Percentiles rank a stretch among this genome's conserved stretches.
Evolutionary conservation across 2,888 invertebrate species (phyloP).

Genomic region (Nematopogon swammerdamellus): DNA sequence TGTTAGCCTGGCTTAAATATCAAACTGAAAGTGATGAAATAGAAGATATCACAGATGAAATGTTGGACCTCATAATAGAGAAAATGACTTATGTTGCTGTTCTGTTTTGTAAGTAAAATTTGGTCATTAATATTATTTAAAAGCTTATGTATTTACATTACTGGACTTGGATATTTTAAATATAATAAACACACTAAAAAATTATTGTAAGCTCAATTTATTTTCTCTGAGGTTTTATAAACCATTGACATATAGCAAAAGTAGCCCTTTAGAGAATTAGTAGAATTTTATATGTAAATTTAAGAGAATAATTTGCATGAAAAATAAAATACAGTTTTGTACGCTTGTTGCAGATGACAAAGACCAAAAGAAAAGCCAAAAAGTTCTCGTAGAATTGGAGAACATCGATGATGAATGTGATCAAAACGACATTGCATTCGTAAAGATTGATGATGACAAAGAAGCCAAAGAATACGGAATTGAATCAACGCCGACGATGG

Average conservation of each 20-base stretch:
- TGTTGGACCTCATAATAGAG: constrained; percentile 85
- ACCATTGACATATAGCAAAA: too few relatives aligned
- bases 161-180: too few relatives aligned
- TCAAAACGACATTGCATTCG: constrained; percentile 87
- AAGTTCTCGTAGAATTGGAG: constrained; percentile 78
- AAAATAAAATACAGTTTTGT: constrained; percentile 51
- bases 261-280: too few relatives aligned
- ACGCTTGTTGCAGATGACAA: constrained; percentile 71
- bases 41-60: constrained; percentile 92
- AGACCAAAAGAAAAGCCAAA: constrained; percentile 87
- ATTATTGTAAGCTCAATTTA: too few relatives aligned
- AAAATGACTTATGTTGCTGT: constrained; percentile 89
- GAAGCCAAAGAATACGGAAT: constrained; percentile 90
- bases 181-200: too few relatives aligned
- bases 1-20: constrained; percentile 80
- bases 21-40: constrained; percentile 88
- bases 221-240: too few relatives aligned
- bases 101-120: constrained; percentile 76
- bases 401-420: constrained; percentile 94
- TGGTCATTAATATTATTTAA: constrained; percentile 3
- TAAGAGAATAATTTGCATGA: constrained; percentile 10
- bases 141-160: too few relatives aligned
- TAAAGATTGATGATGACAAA: constrained; percentile 84
- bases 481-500: constrained; percentile 77
- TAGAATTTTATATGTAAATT: too few relatives aligned